Conservation (phyloP, 2,113 vertebrate genomes). For the Martes martes region DNA sequence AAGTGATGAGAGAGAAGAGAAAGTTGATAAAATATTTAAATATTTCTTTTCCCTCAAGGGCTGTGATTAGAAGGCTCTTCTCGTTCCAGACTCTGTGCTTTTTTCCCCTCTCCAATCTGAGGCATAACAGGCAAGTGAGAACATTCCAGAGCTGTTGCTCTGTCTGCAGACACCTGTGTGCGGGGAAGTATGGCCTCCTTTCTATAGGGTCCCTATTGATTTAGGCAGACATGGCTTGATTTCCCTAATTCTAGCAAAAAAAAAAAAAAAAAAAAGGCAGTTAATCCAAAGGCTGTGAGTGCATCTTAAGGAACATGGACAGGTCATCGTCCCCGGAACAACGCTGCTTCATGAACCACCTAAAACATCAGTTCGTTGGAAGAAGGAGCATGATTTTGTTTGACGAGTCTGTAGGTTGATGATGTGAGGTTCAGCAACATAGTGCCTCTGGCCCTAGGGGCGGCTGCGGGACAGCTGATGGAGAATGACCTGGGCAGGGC, state of each 20-base stretch:
- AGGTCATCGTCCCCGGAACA: neutral
- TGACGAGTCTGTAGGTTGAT: neutral
- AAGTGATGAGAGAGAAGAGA: constrained; percentile 66
- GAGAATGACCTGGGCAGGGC: neutral
- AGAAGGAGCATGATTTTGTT: neutral
- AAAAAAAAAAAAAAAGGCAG: neutral
- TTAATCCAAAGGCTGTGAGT: neutral
- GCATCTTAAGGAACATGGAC: neutral
- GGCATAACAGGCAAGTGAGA: neutral
- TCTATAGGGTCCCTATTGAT: neutral
- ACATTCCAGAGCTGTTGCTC: neutral
- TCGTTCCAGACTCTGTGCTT: neutral
- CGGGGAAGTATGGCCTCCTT: neutral
- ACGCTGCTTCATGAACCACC: neutral
- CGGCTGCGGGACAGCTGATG: neutral
- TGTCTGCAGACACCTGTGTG: neutral
- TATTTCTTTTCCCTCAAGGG: constrained; percentile 35
- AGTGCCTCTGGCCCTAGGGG: neutral
- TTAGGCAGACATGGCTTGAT: neutral
- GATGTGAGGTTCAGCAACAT: too few relatives aligned
- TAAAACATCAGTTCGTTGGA: neutral
- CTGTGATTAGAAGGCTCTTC: neutral
- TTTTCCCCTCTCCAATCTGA: neutral
- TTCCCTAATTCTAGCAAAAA: neutral
- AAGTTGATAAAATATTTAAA: constrained; percentile 76